Evolutionary conservation across 1,140 invertebrate species (phyloP).

Genomic region (Muscidifurax raptorellus): DNA sequence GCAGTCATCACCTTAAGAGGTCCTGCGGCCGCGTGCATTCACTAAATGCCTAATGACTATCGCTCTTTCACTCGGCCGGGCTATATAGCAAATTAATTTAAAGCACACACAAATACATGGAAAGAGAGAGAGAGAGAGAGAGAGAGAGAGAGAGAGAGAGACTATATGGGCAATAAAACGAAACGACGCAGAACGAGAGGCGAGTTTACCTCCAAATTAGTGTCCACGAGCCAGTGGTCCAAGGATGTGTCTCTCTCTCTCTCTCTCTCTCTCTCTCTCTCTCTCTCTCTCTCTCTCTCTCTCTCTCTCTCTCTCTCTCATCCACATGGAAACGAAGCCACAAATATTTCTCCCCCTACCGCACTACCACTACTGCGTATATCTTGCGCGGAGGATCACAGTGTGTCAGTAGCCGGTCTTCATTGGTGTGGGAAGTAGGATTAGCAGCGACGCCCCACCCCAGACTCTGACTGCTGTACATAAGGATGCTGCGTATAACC

Average conservation of each 20-base stretch:
- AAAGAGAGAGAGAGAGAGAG: background rate
- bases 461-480: conserved; percentile 43
- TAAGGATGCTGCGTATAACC: conserved; percentile 56
- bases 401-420: conserved; percentile 18
- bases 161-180: conserved; percentile 28
- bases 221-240: background rate
- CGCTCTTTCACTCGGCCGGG: background rate
- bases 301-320: conserved; percentile 11
- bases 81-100: conserved; percentile 38
- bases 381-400: conserved; percentile 29
- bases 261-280: too few species aligned
- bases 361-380: background rate
- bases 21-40: background rate
- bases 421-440: conserved; percentile 62
- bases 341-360: background rate
- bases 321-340: background rate
- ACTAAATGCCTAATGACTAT: conserved; percentile 32
- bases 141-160: background rate
- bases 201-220: conserved; percentile 16
- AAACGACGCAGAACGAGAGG: background rate
- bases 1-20: conserved; percentile 32
- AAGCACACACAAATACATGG: conserved; percentile 31
- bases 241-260: background rate
- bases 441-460: conserved; percentile 69
- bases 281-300: background rate